phyloP scores from a whole-genome alignment of 2,797 vertebrate genomes.

The Cyclura pinguis region DNA sequence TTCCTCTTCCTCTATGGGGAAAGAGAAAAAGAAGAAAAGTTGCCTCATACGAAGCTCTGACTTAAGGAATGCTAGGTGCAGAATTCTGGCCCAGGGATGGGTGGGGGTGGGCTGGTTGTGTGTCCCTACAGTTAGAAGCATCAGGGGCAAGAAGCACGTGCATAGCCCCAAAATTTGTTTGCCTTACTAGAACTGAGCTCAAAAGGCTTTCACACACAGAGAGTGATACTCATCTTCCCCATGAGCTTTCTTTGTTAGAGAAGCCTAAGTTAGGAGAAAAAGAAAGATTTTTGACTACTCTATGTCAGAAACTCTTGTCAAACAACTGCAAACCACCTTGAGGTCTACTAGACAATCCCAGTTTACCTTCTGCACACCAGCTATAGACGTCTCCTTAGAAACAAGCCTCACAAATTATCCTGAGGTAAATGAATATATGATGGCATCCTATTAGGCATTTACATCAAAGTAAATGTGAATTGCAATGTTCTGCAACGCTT shows the following conservation, averaged over 20 bases:
- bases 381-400: not conserved
- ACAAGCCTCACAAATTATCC: not conserved
- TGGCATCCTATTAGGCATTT: no score
- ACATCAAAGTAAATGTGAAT: no score
- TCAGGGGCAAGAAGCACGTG: not conserved
- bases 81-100: no score
- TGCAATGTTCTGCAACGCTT: no score
- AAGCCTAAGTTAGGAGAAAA: not conserved
- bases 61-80: not conserved
- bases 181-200: not conserved
- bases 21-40: not conserved
- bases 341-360: not conserved
- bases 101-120: no score
- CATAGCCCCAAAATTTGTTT: not conserved
- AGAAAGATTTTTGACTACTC: not conserved
- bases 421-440: not conserved
- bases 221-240: not conserved
- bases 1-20: not conserved
- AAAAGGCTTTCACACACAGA: not conserved
- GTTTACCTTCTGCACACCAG: not conserved
- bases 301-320: not conserved
- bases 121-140: not conserved
- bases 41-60: not conserved
- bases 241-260: not conserved
- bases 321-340: not conserved